Conservation (phyloP, 2,113 vertebrate species). For the Tangachromis dhanisi region DNA sequence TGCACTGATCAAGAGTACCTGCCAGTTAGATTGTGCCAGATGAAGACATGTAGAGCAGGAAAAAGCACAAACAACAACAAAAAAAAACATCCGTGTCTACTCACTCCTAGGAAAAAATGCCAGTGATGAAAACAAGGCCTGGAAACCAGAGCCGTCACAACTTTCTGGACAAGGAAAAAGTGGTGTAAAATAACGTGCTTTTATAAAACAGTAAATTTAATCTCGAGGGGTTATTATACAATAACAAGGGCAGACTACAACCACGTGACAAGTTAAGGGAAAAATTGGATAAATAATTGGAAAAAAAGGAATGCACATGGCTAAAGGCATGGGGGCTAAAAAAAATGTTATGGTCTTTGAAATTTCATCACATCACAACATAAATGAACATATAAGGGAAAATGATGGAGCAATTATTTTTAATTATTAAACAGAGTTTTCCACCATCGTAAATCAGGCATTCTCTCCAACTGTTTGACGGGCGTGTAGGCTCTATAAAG, state of each 20-base stretch:
- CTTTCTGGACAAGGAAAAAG: background rate
- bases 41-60: constrained; percentile 4
- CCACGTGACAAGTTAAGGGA: background rate
- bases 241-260: background rate
- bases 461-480: background rate
- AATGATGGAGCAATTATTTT: background rate
- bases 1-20: constrained; percentile 39
- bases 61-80: background rate
- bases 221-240: background rate
- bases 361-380: background rate
- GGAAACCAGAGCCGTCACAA: background rate
- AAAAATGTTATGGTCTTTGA: background rate
- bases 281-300: background rate
- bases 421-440: background rate
- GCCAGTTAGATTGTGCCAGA: constrained; percentile 18
- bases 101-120: background rate
- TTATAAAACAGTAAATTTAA: background rate
- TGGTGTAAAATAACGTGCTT: background rate
- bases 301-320: background rate
- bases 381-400: background rate
- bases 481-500: background rate
- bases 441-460: background rate
- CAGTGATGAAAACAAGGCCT: constrained; percentile 3
- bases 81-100: background rate
- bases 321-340: background rate